Base-by-base conservation (phyloP, 2,888 invertebrate genomes). In the Mythimna ferrago region DNA sequence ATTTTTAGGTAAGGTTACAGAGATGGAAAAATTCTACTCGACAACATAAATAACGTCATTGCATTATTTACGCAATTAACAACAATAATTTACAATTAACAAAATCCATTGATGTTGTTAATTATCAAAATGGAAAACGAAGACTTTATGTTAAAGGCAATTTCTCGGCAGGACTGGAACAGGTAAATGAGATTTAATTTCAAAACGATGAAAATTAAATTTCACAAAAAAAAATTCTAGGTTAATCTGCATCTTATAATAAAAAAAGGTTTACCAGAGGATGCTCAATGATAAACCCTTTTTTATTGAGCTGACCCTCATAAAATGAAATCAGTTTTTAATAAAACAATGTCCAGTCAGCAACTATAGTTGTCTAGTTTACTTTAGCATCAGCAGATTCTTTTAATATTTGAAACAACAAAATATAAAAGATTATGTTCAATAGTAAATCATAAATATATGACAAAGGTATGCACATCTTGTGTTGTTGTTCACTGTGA, bases 381-480 rank as follows among this genome's bases (percentile, higher is more conserved):
- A 51, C 21, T 48, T 58, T 26, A 38, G 9, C 14, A 62, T 56
- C 62, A 66, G 61, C 68, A 64, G 16, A 63, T 69, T 19, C 35
- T 74, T 73, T 65, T 53, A 41, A 63, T 72, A 77, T 65, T 56
- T 41, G 21, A 62, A 77, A 66, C 21, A 48, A 53, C 21, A 66
- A 71, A 57, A 2, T 64, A 61, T 48, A 2, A 32, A 64, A 53
- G 16, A 21, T 14, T 48, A 21, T 60, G 44, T 56, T 44, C 10
- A 56, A 64, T 4, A 63, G 21, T 63, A 66, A 63, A 57, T 72
- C 66, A 58, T 66, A 71, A 66, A 58, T 62, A 38, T 38, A 61
- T 62, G 35, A 44, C 54, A 48, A 76, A 62, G 53, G 19, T 78
- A 63, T 62, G 66, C 71, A 78, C 77, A 66, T 61, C 6, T 51